Conservation (phyloP, 2,888 invertebrate species). For the Patella caerulea region DNA sequence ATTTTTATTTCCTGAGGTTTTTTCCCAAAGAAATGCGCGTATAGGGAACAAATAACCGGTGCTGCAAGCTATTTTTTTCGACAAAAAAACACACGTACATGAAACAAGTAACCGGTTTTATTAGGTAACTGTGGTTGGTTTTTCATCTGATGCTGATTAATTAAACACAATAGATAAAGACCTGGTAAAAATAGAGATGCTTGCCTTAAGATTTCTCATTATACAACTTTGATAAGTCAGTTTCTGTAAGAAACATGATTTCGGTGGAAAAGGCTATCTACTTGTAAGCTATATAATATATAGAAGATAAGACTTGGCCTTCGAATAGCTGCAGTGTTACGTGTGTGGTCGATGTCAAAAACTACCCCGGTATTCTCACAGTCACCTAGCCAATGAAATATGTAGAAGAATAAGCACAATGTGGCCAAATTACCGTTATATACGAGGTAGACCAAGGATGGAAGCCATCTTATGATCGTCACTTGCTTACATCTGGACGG, state of each 20-base stretch:
- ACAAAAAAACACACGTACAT: too few relatives aligned
- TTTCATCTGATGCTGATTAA: too few relatives aligned
- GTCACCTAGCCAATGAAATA: slow-evolving; percentile 1
- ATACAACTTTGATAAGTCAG: slow-evolving; percentile 3
- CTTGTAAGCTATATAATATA: slow-evolving; percentile 1
- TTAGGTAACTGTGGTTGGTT: too few relatives aligned
- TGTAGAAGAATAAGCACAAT: neutral
- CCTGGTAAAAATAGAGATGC: too few relatives aligned
- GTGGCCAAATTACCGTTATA: neutral
- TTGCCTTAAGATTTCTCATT: neutral
- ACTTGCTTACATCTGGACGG: too few relatives aligned
- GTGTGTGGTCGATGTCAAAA: slow-evolving; percentile 12
- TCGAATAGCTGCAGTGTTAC: neutral
- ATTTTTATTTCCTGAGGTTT: too few relatives aligned
- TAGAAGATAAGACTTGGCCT: neutral
- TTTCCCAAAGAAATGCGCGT: too few relatives aligned
- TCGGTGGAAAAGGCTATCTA: neutral
- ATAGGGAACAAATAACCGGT: too few relatives aligned
- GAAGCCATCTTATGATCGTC: too few relatives aligned
- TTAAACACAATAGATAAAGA: too few relatives aligned
- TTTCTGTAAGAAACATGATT: slow-evolving; percentile 9
- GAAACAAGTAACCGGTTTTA: too few relatives aligned
- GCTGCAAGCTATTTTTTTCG: too few relatives aligned
- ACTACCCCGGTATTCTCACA: neutral
- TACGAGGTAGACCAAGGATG: neutral